Evolutionary conservation across 2,888 invertebrate genomes (phyloP), one percentile per base, ranked within the genome.

Genomic region (Selenia dentaria): DNA sequence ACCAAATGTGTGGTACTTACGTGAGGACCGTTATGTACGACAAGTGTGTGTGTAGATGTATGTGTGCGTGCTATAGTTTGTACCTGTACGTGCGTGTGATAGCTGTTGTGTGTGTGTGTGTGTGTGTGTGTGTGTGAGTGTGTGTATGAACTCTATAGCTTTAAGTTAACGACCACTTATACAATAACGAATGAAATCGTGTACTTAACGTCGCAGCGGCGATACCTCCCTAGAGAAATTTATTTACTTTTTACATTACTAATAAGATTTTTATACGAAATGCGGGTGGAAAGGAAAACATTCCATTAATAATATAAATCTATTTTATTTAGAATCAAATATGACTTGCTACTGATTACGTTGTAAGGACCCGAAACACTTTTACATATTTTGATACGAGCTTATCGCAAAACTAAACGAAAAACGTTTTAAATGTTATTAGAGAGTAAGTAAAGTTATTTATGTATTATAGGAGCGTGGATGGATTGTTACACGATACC

Each of bases 301-400:
- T 44, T 47, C 45, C 41, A 56, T n/a, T n/a, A n/a, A 60, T 61
- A 58, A 59, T 50, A 57, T 58, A 46, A 32, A 47, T 22, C 27
- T 58, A 59, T 54, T 64, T 57, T 62, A 22, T 8, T 16, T 16
- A 16, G 16, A 16, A 16, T 16, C 16, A 4, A 16, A 16, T n/a
- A n/a, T n/a, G n/a, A n/a, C n/a, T n/a, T n/a, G n/a, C n/a, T n/a
- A n/a, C n/a, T n/a, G n/a, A n/a, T 18, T 18, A 18, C 4, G 5
- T 18, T 18, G 18, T 18, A 18, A 18, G 18, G 18, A 18, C 18
- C 4, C 18, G 1, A 2, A 8, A 8, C 8, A 8, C 34, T 33
- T 40, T 50, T 48, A 52, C 46, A 45, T 59, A 62, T 65, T 65
- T 65, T 64, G 57, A 60, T 65, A 65, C 59, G 38, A 54, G 53